Conservation (phyloP, 2,888 invertebrate species). For the Drosophila affinis region DNA sequence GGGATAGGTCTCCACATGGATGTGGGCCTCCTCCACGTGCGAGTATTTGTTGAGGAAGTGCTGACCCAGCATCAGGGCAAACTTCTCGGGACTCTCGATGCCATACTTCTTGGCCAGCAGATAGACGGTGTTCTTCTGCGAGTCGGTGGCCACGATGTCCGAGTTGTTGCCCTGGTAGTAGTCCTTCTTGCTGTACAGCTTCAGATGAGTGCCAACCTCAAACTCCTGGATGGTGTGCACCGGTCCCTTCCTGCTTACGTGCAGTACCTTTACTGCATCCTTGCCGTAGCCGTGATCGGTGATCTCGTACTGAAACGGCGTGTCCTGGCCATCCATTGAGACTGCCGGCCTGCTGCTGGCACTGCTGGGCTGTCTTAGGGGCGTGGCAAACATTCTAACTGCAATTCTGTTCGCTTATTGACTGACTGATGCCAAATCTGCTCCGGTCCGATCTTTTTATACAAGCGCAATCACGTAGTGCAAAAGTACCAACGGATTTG, state of each 20-base stretch:
- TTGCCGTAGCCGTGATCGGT: constrained; percentile 86
- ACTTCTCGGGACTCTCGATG: constrained; percentile 90
- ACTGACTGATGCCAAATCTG: constrained; percentile 13
- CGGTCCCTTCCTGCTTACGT: constrained; percentile 88
- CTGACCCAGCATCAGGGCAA: constrained; percentile 89
- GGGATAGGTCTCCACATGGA: constrained; percentile 89
- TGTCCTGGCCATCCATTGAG: constrained; percentile 7
- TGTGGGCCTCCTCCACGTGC: constrained; percentile 89
- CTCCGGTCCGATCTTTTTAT: constrained; percentile 26
- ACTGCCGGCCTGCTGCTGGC: not conserved
- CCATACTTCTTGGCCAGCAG: constrained; percentile 91
- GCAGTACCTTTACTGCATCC: constrained; percentile 89
- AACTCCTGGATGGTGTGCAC: constrained; percentile 89
- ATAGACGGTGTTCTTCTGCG: constrained; percentile 93
- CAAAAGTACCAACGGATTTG: not conserved
- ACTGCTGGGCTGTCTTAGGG: constrained; percentile 53
- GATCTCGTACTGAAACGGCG: constrained; percentile 68
- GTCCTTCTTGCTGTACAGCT: constrained; percentile 88
- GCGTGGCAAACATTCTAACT: constrained; percentile 70
- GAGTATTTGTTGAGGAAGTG: constrained; percentile 90
- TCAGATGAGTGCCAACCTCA: constrained; percentile 89
- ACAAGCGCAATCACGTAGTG: not conserved
- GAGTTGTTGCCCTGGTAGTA: constrained; percentile 89
- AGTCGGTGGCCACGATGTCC: constrained; percentile 92
- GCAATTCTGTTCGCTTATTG: constrained; percentile 11